Conservation (phyloP, 2,113 vertebrate species). For the Engystomops pustulosus region DNA sequence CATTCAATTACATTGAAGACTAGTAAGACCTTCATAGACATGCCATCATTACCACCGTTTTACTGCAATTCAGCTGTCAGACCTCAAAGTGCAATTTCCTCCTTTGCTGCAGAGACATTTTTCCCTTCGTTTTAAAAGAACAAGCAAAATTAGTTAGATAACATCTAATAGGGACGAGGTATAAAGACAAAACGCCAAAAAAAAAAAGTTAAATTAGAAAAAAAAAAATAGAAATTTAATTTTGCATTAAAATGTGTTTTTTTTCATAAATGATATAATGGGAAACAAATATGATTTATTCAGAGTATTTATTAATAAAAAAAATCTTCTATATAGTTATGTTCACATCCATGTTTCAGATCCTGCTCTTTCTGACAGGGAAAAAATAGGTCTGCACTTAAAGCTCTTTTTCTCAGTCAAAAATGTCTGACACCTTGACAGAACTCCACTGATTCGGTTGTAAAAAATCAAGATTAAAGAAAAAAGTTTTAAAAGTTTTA, state of each 20-base stretch:
- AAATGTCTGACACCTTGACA: too few species aligned
- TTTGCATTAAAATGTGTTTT: background rate
- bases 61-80: constrained; percentile 64
- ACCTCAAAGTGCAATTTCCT: constrained; percentile 62
- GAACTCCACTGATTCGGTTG: too few species aligned
- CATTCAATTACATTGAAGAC: constrained; percentile 62
- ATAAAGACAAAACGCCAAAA: constrained; percentile 15
- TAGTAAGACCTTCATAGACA: constrained; percentile 61
- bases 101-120: constrained; percentile 41
- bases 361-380: too few species aligned
- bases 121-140: constrained; percentile 48
- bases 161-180: background rate
- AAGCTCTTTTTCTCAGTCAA: too few species aligned
- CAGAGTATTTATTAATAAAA: too few species aligned
- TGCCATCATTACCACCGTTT: constrained; percentile 62
- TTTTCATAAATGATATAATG: too few species aligned
- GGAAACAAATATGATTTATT: too few species aligned
- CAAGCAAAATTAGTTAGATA: background rate
- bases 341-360: too few species aligned
- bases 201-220: constrained; percentile 6
- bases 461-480: too few species aligned
- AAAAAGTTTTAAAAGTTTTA: too few species aligned
- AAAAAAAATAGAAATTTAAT: background rate
- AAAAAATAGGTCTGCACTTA: too few species aligned
- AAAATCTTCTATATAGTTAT: too few species aligned